A percentile compares a stretch with the other conserved stretches of the same genome.
Evolutionary conservation across 1,140 invertebrate species (phyloP).

Genomic region (Caerostris darwini): DNA sequence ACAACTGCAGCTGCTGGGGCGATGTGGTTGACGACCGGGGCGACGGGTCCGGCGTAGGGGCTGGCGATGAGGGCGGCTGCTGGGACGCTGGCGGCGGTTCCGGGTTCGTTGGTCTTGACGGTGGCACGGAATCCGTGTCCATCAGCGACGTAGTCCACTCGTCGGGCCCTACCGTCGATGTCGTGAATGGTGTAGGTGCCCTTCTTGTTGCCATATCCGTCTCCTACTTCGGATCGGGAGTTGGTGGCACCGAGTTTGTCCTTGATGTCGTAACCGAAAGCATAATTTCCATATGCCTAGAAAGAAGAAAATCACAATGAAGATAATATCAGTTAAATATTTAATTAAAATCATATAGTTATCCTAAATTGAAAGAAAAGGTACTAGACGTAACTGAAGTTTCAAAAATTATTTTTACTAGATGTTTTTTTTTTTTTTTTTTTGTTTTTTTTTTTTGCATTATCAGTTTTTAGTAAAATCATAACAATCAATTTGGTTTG

Average conservation of each 20-base stretch:
- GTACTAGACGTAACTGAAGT: no score
- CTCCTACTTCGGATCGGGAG: no score
- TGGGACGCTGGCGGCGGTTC: slow-evolving; percentile 57
- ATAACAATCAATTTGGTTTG: no score
- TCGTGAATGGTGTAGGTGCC: slow-evolving; percentile 76
- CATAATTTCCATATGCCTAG: not conserved
- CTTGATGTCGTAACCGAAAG: not conserved
- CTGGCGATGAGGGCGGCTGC: slow-evolving; percentile 34
- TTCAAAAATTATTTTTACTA: no score
- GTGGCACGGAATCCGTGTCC: slow-evolving; percentile 71
- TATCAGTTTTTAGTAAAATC: no score
- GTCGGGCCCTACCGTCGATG: slow-evolving; percentile 71
- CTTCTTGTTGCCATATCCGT: slow-evolving; percentile 47
- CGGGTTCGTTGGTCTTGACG: slow-evolving; percentile 63
- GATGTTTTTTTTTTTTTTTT: no score
- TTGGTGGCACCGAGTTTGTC: no score
- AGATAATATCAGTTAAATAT: no score
- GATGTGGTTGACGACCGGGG: slow-evolving; percentile 40
- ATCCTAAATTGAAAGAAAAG: no score
- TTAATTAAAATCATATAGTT: no score
- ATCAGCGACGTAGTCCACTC: slow-evolving; percentile 78
- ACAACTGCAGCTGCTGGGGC: slow-evolving; percentile 26
- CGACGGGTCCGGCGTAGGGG: slow-evolving; percentile 47
- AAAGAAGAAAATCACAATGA: not conserved
- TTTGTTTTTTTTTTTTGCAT: no score